Evolutionary conservation across 92 coral and sea anemone genomes (phyloP).

Genomic region (Porites cylindrica): DNA sequence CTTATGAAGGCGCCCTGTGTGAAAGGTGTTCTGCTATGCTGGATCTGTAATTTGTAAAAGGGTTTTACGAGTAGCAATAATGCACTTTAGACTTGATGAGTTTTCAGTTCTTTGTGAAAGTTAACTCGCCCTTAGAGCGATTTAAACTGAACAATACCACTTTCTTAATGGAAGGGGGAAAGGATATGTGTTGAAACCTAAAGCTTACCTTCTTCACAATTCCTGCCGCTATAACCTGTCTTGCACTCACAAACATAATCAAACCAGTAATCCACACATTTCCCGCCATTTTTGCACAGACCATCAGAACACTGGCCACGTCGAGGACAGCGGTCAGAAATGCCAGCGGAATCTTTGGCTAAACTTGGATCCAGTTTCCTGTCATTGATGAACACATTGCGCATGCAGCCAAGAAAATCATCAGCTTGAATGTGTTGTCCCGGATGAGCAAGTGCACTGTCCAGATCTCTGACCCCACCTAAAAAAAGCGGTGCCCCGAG

Average conservation of each 20-base stretch:
- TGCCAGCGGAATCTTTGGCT: slow-evolving; percentile 68
- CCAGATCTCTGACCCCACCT: slow-evolving; percentile 90
- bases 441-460: slow-evolving; percentile 70
- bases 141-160: too few relatives aligned
- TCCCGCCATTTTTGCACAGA: slow-evolving; percentile 80
- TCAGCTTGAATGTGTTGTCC: slow-evolving; percentile 76
- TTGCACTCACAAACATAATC: slow-evolving; percentile 87
- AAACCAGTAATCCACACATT: slow-evolving; percentile 93
- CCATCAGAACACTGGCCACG: slow-evolving; percentile 66
- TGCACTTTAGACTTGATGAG: too few relatives aligned
- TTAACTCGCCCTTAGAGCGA: too few relatives aligned
- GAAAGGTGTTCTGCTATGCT: too few relatives aligned
- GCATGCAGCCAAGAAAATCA: slow-evolving; percentile 96
- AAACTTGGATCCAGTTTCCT: slow-evolving; percentile 55
- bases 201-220: slow-evolving; percentile 80
- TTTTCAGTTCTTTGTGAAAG: too few relatives aligned
- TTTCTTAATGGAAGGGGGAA: neutral
- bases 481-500: slow-evolving; percentile 75
- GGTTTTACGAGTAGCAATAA: too few relatives aligned
- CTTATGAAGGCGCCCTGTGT: too few relatives aligned
- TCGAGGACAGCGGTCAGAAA: slow-evolving; percentile 86
- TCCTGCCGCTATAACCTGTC: slow-evolving; percentile 78
- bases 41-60: too few relatives aligned
- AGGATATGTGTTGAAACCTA: neutral
- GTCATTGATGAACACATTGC: slow-evolving; percentile 85